Conservation (phyloP, 2,113 vertebrate species). For the Euleptes europaea region DNA sequence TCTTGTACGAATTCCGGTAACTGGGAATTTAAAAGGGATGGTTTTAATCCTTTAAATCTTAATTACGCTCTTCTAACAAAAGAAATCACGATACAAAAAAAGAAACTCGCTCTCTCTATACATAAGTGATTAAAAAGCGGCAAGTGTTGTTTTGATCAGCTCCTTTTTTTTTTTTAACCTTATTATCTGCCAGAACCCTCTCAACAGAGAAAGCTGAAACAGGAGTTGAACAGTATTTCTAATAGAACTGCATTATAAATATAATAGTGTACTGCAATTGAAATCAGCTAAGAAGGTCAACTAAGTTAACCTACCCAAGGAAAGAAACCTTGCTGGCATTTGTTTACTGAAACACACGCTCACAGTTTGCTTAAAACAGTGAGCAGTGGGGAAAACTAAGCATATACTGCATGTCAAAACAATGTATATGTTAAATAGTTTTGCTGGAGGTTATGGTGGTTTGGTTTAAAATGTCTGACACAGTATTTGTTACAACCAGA, state of each 20-base stretch:
- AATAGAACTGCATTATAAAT: constrained; percentile 39
- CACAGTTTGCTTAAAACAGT: constrained; percentile 43
- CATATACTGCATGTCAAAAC: constrained; percentile 43
- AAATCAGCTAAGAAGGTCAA: constrained; percentile 24
- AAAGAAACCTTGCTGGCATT: constrained; percentile 5
- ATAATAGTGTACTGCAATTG: constrained; percentile 29
- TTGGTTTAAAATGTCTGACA: constrained; percentile 47
- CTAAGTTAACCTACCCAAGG: constrained; percentile 12
- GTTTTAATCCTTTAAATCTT: constrained; percentile 54
- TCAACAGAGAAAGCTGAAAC: background rate
- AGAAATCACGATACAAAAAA: constrained; percentile 28
- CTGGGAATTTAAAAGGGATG: constrained; percentile 66
- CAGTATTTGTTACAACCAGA: constrained; percentile 42
- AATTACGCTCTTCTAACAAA: constrained; percentile 21
- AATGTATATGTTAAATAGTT: constrained; percentile 43
- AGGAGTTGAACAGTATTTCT: constrained; percentile 3
- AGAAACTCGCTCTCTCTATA: constrained; percentile 42
- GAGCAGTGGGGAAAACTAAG: constrained; percentile 39
- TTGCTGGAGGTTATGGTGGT: constrained; percentile 40
- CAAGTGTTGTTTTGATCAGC: background rate
- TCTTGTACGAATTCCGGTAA: constrained; percentile 84
- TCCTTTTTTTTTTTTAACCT: fast-evolving
- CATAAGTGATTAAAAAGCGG: constrained; percentile 32
- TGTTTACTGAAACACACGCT: constrained; percentile 44
- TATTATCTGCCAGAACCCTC: background rate